Conservation (phyloP, 2,888 invertebrate species). For the Terebella lapidaria region DNA sequence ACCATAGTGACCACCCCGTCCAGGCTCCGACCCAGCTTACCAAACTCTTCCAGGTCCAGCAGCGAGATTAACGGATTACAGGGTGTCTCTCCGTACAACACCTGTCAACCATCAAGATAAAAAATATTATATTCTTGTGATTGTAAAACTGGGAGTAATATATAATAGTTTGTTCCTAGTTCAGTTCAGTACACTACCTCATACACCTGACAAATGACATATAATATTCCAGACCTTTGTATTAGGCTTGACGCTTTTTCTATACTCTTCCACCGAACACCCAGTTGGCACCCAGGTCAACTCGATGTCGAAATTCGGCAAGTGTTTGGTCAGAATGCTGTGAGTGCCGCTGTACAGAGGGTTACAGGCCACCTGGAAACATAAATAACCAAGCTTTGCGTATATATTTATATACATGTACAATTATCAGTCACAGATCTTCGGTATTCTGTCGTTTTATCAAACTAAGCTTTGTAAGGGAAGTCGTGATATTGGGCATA, state of each 20-base stretch:
- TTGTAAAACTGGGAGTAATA: too few relatives aligned
- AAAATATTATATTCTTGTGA: too few relatives aligned
- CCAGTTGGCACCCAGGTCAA: slow-evolving; percentile 15
- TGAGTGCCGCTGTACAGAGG: slow-evolving; percentile 23
- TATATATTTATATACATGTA: too few relatives aligned
- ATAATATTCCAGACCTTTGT: too few relatives aligned
- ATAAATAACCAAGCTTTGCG: slow-evolving; percentile 1
- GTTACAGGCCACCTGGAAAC: slow-evolving; percentile 34
- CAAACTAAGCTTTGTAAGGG: too few relatives aligned
- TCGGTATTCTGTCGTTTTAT: too few relatives aligned
- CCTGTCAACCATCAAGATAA: slow-evolving; percentile 24
- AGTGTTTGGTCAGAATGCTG: slow-evolving; percentile 10
- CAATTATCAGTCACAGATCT: too few relatives aligned
- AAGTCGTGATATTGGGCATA: too few relatives aligned
- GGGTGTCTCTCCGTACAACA: slow-evolving; percentile 50
- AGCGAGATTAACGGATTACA: slow-evolving; percentile 50
- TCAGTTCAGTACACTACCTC: too few relatives aligned
- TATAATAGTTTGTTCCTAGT: too few relatives aligned
- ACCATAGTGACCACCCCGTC: slow-evolving; percentile 37
- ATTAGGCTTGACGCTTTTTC: slow-evolving; percentile 37
- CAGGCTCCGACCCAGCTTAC: slow-evolving; percentile 30
- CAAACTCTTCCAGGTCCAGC: slow-evolving; percentile 45
- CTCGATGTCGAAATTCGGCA: slow-evolving; percentile 13
- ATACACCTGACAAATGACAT: too few relatives aligned
- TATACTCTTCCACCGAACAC: slow-evolving; percentile 43